Base-by-base conservation (phyloP, 2,888 invertebrate genomes). In the Augiades crinisus region DNA sequence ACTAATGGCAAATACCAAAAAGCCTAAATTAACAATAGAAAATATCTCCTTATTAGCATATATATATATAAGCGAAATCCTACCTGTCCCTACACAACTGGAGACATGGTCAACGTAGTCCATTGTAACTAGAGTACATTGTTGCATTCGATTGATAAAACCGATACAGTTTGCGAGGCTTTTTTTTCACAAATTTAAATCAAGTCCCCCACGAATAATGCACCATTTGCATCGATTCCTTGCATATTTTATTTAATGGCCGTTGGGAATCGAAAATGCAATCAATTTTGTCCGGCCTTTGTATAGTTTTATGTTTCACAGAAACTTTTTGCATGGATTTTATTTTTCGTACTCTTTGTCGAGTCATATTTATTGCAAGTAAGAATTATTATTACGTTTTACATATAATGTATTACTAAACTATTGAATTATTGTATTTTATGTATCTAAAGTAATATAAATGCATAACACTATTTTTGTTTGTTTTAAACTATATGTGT, bases 171-270 rank as follows among this genome's bases (percentile, higher is more conserved):
- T 86, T 85, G 77, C 69, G 61, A 64, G 63, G n/a, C n/a, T 78
- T 85, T 83, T 82, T 85, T 77, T 72, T 63, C 69, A 78, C 72
- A 84, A 88, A 84, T 88, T 88, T 88, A 81, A 88, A 88, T 85
- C 82, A 79, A 73, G 65, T 76, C 79, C 84, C 85, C 80, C 64
- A 60, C 63, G 70, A 68, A 61, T 19, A 19, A 19, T 19, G 8
- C 43, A 56, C 61, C 72, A 88, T 87, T 86, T 87, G 86, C 87
- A 86, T 86, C 75, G 67, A 61, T 63, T 65, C 63, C 60, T 60
- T 62, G 75, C 70, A 70, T 67, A 67, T 75, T 78, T 69, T 67
- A 64, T 63, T 68, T 65, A 68, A 67, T 70, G 64, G 51, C 58
- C 43, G 24, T 65, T 68, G 65, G 63, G 61, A 57, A 56, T 58